A percentile compares a stretch with the other conserved stretches of the same genome.
Evolutionary conservation across 2,888 invertebrate species (phyloP).

Genomic region (Epicampocera succincta): DNA sequence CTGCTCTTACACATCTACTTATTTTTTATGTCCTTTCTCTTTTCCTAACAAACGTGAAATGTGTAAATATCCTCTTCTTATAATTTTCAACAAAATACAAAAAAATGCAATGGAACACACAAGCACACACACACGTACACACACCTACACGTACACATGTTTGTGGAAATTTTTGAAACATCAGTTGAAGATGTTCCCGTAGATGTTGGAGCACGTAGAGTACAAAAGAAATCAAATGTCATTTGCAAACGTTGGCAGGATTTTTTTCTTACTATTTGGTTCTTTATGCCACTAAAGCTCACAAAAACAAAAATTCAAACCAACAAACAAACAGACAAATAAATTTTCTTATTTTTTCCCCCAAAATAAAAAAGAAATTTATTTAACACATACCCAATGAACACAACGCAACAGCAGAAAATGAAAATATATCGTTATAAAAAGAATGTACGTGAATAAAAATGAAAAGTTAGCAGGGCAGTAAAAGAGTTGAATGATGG

Average conservation of each 20-base stretch:
- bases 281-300: conserved; percentile 57
- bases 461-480: conserved; percentile 6
- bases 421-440: conserved; percentile 44
- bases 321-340: conserved; percentile 60
- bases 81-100: background rate
- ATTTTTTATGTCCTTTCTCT: conserved; percentile 21
- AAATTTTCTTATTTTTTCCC: conserved; percentile 27
- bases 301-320: conserved; percentile 38
- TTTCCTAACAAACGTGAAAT: conserved; percentile 42
- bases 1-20: conserved; percentile 24
- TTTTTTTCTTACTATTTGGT: conserved; percentile 21
- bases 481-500: conserved; percentile 20
- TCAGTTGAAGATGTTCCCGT: conserved; percentile 22
- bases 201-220: conserved; percentile 59
- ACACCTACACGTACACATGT: conserved; percentile 12
- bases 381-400: conserved; percentile 58
- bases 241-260: conserved; percentile 71
- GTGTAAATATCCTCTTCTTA: conserved; percentile 46
- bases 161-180: conserved; percentile 14
- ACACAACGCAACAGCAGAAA: conserved; percentile 34
- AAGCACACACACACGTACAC: background rate
- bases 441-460: conserved; percentile 30
- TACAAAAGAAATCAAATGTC: conserved; percentile 75
- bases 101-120: background rate
- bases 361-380: conserved; percentile 23